Base-by-base conservation (phyloP, 2,888 invertebrate genomes). In the Drosophila rellima region DNA sequence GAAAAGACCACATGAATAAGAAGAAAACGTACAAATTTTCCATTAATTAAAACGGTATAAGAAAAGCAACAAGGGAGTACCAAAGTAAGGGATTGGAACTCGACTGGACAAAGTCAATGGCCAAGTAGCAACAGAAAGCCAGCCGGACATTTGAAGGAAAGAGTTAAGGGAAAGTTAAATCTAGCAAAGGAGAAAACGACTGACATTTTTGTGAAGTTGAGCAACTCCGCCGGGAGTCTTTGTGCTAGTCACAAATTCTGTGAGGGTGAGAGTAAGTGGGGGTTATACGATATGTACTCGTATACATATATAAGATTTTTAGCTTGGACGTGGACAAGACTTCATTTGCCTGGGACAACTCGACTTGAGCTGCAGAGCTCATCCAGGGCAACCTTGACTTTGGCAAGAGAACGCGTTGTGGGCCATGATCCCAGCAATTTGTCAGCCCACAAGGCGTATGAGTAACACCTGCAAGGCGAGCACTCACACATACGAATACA, bases 1-100 rank as follows among this genome's bases (percentile, higher is more conserved):
- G 81, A 66, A 63, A 70, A 61, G 66, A 81, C 85, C 85, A 73
- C 85, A 85, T 69, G 83, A 72, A 74, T 83, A 72, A 65, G 67
- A 73, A 67, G 87, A 85, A 82, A 85, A 82, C 80, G 78, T 84
- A 83, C 74, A 83, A 86, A 86, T 74, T 82, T 88, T 74, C 71
- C 83, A 80, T 90, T 85, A 90, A 85, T 85, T 85, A 85, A 85
- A 85, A 88, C 52, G 77, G 56, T 82, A 88, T 78, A 81, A 60
- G 83, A 76, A 82, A 82, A 60, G 39, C 76, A 80, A 63, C 70
- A 65, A 48, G 77, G 59, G 61, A 68, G 57, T 55, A 56, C 15
- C 26, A 31, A 18, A 37, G 47, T 5, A 8, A 2, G 51, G 8
- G 35, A 15, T 10, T 15, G 20, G n/a, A 37, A 18, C 23, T 47